A percentile compares a stretch with the other conserved stretches of the same genome.
Evolutionary conservation across 2,113 vertebrate species (phyloP).

Genomic region (Sialia sialis): DNA sequence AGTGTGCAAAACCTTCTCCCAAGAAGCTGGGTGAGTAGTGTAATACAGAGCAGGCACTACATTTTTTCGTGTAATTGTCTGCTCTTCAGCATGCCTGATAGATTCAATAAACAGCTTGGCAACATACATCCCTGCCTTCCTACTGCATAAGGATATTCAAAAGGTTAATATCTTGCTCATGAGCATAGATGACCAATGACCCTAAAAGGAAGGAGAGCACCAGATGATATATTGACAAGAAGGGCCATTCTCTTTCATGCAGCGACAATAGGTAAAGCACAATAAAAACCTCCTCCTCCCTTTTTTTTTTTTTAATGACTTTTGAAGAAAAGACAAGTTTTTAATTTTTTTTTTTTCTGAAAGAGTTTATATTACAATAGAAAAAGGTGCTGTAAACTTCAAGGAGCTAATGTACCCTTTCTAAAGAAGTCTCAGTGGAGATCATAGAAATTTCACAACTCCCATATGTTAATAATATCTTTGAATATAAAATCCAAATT

Average conservation of each 20-base stretch:
- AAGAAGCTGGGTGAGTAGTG: not conserved
- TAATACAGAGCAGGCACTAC: not conserved
- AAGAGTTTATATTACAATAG: slow-evolving; percentile 26
- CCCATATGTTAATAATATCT: slow-evolving; percentile 74
- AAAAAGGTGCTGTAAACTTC: slow-evolving; percentile 59
- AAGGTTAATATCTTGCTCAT: slow-evolving; percentile 1
- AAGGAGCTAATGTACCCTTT: slow-evolving; percentile 51
- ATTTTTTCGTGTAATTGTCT: not conserved
- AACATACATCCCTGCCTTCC: not conserved
- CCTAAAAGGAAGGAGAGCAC: not conserved
- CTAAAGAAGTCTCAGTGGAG: slow-evolving; percentile 62
- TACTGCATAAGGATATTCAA: not conserved
- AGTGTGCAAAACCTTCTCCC: not conserved
- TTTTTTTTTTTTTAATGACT: not conserved
- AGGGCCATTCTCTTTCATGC: not conserved
- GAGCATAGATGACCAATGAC: not conserved
- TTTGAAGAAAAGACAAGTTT: slow-evolving; percentile 10
- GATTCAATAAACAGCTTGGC: not conserved
- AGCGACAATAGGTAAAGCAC: not conserved
- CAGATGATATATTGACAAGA: not conserved
- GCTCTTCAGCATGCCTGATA: not conserved
- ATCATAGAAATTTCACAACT: slow-evolving; percentile 64
- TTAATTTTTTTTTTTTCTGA: not conserved
- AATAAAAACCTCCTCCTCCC: not conserved
- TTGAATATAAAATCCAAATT: slow-evolving; percentile 81